A percentile compares a stretch with the other conserved stretches of the same genome.
phyloP scores from a whole-genome alignment of 2,113 vertebrate genomes.

The Lophotis ruficrista region DNA sequence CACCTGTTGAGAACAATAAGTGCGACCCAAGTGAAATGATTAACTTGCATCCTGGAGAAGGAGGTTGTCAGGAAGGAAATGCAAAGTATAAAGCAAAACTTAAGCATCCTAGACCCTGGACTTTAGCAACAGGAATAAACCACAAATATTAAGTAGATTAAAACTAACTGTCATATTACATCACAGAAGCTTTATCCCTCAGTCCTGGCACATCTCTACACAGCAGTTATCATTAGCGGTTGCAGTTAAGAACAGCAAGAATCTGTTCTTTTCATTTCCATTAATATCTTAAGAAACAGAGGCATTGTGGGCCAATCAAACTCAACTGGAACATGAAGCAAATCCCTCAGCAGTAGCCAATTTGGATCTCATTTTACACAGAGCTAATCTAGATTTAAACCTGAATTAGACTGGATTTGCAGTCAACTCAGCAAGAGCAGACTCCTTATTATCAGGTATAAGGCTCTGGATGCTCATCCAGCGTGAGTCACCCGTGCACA shows the following conservation, averaged over 20 bases:
- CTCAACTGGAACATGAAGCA: neutral
- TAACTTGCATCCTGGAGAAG: neutral
- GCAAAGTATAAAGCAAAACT: neutral
- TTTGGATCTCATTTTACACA: neutral
- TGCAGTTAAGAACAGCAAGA: neutral
- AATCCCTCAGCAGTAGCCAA: neutral
- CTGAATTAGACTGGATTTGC: neutral
- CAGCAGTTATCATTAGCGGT: neutral
- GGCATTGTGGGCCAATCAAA: neutral
- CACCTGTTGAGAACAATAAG: neutral
- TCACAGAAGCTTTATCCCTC: neutral
- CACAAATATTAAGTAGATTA: constrained; percentile 23
- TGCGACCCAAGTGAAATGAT: neutral
- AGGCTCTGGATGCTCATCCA: neutral
- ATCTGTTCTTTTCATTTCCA: neutral
- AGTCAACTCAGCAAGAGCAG: neutral
- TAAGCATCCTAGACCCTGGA: neutral
- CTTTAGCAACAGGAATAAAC: neutral
- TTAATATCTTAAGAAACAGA: neutral
- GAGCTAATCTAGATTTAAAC: neutral
- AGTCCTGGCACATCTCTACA: neutral
- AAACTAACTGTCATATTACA: neutral
- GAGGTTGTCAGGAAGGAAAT: neutral
- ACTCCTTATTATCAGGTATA: neutral
- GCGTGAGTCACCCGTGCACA: neutral